Conservation (phyloP, 2,888 invertebrate genomes). For the Lordiphosa fenestrarum region DNA sequence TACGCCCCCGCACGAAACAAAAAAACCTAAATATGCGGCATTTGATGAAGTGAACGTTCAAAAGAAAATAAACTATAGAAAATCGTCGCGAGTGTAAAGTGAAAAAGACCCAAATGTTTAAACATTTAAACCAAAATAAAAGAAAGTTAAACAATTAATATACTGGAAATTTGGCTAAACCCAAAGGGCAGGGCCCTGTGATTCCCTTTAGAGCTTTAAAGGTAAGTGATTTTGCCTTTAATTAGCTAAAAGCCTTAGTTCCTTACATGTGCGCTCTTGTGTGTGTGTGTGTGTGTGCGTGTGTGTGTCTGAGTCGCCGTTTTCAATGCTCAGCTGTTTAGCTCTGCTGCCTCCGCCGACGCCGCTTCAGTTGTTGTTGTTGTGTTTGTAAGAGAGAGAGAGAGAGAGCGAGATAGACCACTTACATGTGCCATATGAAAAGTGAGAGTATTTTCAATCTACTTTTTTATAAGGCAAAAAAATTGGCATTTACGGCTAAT, state of each 20-base stretch:
- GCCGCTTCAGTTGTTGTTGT: constrained; percentile 1
- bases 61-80: too few relatives aligned
- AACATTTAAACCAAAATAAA: not conserved
- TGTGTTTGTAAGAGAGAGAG: constrained; percentile 4
- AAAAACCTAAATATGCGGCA: too few relatives aligned
- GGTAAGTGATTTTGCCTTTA: constrained; percentile 5
- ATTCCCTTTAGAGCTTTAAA: not conserved
- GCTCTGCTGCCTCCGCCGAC: not conserved
- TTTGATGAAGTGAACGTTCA: too few relatives aligned
- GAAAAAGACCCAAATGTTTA: not conserved
- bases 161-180: not conserved
- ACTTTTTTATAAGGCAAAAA: constrained; percentile 7
- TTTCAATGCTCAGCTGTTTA: constrained; percentile 9
- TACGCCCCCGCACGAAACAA: too few relatives aligned
- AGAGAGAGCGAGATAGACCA: constrained; percentile 2
- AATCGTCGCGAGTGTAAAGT: not conserved
- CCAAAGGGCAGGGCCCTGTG: too few relatives aligned
- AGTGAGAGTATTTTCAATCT: constrained; percentile 9
- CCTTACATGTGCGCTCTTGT: constrained; percentile 1
- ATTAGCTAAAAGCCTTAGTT: constrained; percentile 5
- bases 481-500: constrained; percentile 9
- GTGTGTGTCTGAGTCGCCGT: constrained; percentile 8
- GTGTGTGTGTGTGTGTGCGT: constrained; percentile 1
- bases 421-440: constrained; percentile 10
- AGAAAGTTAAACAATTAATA: not conserved